Base-by-base conservation (phyloP, 2,888 invertebrate genomes). In the Ophioninae sp. region DNA sequence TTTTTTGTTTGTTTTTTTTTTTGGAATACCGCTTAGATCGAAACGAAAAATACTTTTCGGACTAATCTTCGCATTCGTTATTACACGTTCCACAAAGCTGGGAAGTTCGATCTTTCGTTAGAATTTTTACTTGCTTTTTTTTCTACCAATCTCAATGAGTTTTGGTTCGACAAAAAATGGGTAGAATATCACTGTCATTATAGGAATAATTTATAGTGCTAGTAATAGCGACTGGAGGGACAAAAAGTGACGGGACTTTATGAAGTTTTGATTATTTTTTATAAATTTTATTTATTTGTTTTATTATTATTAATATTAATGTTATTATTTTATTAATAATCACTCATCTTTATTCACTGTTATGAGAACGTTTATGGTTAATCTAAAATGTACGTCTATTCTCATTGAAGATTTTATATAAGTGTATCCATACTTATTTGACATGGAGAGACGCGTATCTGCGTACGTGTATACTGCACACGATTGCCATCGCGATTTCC, bases 401-500 rank as follows among this genome's bases (percentile, higher is more conserved):
- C 41, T 41, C 5, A 50, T 50, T 50, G 5, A 13, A 59, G 20
- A 59, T 20, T 21, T 21, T 59, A 7, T 59, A 21, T 7, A 21
- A 21, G 7, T 21, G 6, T 59, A 59, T 20, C 10, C 6, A 39
- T 44, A 7, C 44, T 20, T 13, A 37, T 64, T 74, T 20, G 1
- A 50, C n/a, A 21, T 62, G 10, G 50, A 62, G 50, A 30, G 62
- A 7, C 50, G n/a, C n/a, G 13, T 64, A 44, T 30, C 20, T 44
- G 44, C 62, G 44, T 23, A 62, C 44, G 30, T 62, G 20, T 74
- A 62, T 62, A 64, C 62, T 44, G 30, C 73, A 74, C 13, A 57
- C 39, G 37, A 30, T 72, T 68, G n/a, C 72, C 76, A 37, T 21
- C 69, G 70, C 75, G 81, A 82, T 84, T 82, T 74, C 30, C 64